Conservation (phyloP, 2,113 vertebrate species). For the Ibidorhyncha struthersii region DNA sequence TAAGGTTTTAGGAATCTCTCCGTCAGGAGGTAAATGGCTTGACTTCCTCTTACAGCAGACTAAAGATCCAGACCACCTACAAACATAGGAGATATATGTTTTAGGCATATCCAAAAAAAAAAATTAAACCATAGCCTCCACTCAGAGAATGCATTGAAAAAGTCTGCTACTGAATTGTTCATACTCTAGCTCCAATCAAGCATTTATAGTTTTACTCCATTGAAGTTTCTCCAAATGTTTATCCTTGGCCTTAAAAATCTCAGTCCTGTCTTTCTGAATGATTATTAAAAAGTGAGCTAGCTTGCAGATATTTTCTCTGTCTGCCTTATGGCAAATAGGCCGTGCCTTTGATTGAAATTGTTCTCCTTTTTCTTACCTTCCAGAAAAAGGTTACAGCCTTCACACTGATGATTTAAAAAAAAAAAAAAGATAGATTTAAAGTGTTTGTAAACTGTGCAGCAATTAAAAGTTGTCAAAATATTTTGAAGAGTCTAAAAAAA, state of each 20-base stretch:
- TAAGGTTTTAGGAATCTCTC: neutral
- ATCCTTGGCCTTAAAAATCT: neutral
- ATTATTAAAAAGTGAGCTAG: neutral
- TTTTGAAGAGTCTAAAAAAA: neutral
- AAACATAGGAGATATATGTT: rapidly evolving
- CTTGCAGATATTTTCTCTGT: neutral
- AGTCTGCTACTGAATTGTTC: neutral
- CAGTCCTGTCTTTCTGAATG: neutral
- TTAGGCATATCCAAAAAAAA: too few relatives aligned
- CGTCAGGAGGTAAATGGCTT: neutral
- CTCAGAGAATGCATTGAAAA: neutral
- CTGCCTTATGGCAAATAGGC: neutral
- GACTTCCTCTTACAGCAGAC: neutral
- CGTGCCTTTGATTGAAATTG: neutral
- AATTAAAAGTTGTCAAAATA: neutral
- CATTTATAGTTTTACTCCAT: neutral
- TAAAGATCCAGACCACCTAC: neutral
- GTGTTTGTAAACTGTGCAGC: neutral
- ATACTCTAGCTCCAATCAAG: neutral
- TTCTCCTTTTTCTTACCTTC: neutral
- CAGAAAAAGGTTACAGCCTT: neutral
- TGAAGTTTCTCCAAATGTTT: neutral
- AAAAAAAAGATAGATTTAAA: neutral
- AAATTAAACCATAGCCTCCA: neutral
- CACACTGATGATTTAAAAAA: neutral